Evolutionary conservation across 1,140 invertebrate species (phyloP).

Genomic region (Schlechtendalia chinensis): DNA sequence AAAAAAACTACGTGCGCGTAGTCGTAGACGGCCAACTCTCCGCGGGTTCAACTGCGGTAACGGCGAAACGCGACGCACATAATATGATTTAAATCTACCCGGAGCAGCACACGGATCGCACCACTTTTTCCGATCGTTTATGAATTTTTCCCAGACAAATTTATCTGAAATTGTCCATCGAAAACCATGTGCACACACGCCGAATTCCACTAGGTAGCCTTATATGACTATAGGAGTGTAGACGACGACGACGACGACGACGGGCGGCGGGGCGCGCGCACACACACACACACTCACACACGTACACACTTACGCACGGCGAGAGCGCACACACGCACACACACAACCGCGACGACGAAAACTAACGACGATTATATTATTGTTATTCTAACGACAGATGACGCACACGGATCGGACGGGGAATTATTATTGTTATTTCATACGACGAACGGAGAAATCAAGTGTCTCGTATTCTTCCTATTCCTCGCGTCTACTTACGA

Average conservation of each 20-base stretch:
- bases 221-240: conserved; percentile 34
- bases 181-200: conserved; percentile 38
- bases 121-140: too few species aligned
- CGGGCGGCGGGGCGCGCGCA: not conserved
- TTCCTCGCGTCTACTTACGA: not conserved
- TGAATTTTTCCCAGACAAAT: too few species aligned
- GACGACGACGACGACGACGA: too few species aligned
- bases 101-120: not conserved
- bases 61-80: conserved; percentile 6
- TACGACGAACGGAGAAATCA: too few species aligned
- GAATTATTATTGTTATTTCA: not conserved
- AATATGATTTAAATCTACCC: not conserved
- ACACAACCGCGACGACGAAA: not conserved
- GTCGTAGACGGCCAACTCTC: not conserved
- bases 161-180: not conserved
- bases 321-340: not conserved
- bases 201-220: conserved; percentile 34
- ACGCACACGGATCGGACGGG: not conserved
- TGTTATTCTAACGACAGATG: not conserved
- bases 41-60: not conserved
- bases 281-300: not conserved
- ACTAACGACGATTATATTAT: not conserved
- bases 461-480: not conserved
- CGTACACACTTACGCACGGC: not conserved
- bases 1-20: not conserved